Conservation (phyloP, 2,888 invertebrate species). For the Aplocera efformata region DNA sequence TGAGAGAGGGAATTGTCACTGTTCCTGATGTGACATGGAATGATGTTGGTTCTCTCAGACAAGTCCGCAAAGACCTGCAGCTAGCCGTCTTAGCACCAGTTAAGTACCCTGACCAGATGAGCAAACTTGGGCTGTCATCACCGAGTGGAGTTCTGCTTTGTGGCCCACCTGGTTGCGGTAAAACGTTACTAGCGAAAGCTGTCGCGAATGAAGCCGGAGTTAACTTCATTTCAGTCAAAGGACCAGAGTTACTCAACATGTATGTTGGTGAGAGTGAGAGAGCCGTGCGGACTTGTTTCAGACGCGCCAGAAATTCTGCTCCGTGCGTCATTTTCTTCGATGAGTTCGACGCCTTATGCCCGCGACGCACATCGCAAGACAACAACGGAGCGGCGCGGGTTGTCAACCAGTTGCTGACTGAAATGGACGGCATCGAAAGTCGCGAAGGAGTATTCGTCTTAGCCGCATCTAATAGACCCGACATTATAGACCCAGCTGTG, state of each 20-base stretch:
- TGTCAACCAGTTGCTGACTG: constrained; percentile 97
- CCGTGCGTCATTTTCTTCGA: constrained; percentile 99
- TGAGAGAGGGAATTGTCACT: constrained; percentile 97
- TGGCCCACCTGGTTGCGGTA: constrained; percentile 98
- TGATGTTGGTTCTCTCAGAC: constrained; percentile 94
- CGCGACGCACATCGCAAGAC: constrained; percentile 88
- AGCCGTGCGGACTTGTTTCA: constrained; percentile 97
- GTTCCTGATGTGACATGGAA: constrained; percentile 99
- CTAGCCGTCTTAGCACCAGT: constrained; percentile 96
- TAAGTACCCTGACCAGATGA: constrained; percentile 89
- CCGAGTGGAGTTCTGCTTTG: constrained; percentile 96
- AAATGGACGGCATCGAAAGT: constrained; percentile 98
- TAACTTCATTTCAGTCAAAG: constrained; percentile 99
- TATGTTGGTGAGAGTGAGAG: constrained; percentile 99
- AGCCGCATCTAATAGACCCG: constrained; percentile 97
- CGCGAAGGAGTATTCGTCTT: constrained; percentile 96
- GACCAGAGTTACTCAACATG: constrained; percentile 98
- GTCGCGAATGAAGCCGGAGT: constrained; percentile 99
- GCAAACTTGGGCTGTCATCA: constrained; percentile 87
- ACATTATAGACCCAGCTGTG: constrained; percentile 97
- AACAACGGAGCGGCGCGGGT: constrained; percentile 90
- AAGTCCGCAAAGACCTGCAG: constrained; percentile 94
- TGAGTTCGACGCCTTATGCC: constrained; percentile 97
- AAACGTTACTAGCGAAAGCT: constrained; percentile 98
- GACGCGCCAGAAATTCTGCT: constrained; percentile 95